Evolutionary conservation across 2,113 vertebrate species (phyloP).

Genomic region (Anser brachyrhynchus): DNA sequence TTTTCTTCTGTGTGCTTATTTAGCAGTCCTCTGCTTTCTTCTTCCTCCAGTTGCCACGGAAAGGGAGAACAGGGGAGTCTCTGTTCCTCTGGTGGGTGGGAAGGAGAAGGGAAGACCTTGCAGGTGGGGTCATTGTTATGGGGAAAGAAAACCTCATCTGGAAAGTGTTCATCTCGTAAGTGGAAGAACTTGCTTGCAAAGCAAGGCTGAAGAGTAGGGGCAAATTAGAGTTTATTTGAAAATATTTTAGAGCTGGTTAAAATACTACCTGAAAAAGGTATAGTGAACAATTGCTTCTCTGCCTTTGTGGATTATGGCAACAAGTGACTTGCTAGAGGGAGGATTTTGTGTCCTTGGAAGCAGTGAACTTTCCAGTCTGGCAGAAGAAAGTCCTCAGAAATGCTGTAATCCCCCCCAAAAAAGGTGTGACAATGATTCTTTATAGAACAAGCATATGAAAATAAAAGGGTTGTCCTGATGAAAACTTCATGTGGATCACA

Average conservation of each 20-base stretch:
- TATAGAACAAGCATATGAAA: background rate
- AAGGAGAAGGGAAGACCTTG: background rate
- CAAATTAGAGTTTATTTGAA: background rate
- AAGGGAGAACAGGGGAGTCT: background rate
- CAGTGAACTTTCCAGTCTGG: background rate
- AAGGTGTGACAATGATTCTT: accelerated
- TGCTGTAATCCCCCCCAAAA: accelerated
- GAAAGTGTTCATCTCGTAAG: background rate
- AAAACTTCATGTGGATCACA: background rate
- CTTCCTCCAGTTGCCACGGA: background rate
- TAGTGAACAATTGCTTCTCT: background rate
- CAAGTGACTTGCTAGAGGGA: background rate
- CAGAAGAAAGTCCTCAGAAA: background rate
- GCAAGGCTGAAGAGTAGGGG: background rate
- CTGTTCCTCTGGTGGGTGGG: background rate
- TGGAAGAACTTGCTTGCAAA: background rate
- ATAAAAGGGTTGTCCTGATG: accelerated
- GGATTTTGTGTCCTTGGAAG: background rate
- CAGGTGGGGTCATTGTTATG: background rate
- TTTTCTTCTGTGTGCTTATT: background rate
- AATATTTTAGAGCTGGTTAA: background rate
- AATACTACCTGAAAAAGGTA: background rate
- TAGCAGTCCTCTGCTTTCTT: background rate
- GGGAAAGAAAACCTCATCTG: background rate
- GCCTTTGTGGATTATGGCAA: background rate